These are phyloP conservation scores for Protaetia brevitarsis DNA, from an alignment of 1,140 invertebrate species.

Conservation along the genomic window DNA sequence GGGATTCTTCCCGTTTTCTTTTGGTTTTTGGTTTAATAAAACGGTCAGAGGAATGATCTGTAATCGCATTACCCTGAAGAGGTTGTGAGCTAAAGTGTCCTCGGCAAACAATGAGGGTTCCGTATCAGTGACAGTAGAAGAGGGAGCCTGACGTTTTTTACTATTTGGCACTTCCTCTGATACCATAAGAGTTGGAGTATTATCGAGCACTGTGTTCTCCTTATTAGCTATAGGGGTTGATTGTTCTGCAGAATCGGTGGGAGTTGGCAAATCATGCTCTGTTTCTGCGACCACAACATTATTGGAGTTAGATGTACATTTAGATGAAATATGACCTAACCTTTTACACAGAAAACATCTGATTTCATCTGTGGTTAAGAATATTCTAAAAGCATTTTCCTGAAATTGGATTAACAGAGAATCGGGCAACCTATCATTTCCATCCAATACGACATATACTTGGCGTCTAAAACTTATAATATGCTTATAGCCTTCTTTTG, in stretches of 20 bases:
- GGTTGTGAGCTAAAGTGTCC: not conserved
- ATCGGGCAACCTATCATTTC: not conserved
- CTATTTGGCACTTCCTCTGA: not conserved
- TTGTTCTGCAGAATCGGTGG: too few species aligned
- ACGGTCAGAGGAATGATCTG: not conserved
- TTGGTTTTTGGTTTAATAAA: not conserved
- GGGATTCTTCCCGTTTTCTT: not conserved
- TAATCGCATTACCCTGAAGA: not conserved
- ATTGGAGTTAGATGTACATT: not conserved
- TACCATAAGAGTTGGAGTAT: not conserved
- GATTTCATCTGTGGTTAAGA: not conserved
- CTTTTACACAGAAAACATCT: not conserved
- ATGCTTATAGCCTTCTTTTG: constrained; percentile 12
- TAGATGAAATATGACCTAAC: not conserved
- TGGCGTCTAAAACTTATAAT: constrained; percentile 19
- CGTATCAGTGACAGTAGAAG: not conserved
- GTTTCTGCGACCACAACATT: not conserved
- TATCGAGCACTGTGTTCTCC: not conserved
- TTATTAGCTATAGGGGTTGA: too few species aligned
- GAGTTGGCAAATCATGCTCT: too few species aligned
- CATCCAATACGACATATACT: constrained; percentile 18
- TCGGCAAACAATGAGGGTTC: not conserved
- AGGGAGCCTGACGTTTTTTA: not conserved
- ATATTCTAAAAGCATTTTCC: too few species aligned
- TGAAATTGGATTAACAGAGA: too few species aligned